A percentile compares a stretch with the other conserved stretches of the same genome.
phyloP scores from a whole-genome alignment of 2,888 invertebrate species.

The Ennomos erosarius region DNA sequence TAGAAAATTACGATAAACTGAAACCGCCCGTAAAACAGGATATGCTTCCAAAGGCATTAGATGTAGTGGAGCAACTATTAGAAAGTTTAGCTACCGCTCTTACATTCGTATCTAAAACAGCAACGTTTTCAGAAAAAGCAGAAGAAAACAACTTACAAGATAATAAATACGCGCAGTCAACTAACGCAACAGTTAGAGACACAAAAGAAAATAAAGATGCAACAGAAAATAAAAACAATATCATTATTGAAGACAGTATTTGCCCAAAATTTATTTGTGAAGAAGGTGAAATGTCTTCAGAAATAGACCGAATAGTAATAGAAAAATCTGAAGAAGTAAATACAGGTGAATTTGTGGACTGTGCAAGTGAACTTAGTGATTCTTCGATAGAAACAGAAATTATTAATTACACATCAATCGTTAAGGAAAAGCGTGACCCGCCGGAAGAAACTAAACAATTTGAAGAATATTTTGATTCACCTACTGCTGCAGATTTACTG shows the following conservation, averaged over 20 bases:
- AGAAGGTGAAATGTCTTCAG: not conserved
- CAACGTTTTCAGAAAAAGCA: not conserved
- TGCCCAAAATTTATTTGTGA: not conserved
- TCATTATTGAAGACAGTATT: not conserved
- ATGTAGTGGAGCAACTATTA: constrained; percentile 20
- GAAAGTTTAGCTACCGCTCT: constrained; percentile 15
- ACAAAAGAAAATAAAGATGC: not conserved
- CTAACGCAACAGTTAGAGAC: too few relatives aligned
- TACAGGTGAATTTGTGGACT: constrained; percentile 21
- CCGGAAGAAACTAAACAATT: constrained; percentile 4
- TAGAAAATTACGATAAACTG: constrained; percentile 1
- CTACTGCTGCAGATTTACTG: not conserved
- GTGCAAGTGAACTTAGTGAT: constrained; percentile 10
- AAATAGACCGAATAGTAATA: not conserved
- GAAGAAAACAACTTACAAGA: not conserved
- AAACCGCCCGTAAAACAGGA: not conserved
- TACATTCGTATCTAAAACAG: constrained; percentile 13
- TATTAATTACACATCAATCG: not conserved
- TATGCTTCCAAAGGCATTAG: not conserved
- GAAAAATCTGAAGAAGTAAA: constrained; percentile 4
- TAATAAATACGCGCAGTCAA: too few relatives aligned
- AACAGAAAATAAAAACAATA: constrained; percentile 5
- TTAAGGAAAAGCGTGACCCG: not conserved
- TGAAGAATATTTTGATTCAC: constrained; percentile 20
- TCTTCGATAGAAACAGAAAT: not conserved